Conservation (phyloP, 1,140 invertebrate species). For the Ptiloglossa arizonensis region DNA sequence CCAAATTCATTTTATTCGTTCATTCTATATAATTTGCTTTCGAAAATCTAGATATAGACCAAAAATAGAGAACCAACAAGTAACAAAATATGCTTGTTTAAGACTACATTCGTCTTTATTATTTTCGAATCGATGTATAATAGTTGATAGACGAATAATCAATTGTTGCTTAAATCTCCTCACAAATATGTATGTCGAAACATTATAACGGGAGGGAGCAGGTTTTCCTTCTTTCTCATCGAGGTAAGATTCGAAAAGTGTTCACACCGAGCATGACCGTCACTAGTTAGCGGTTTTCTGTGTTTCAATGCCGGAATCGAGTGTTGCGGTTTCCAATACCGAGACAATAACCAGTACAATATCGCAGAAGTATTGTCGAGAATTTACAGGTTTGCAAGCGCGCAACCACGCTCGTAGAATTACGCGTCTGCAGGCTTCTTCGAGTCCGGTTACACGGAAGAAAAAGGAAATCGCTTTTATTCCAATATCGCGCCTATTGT, state of each 20-base stretch:
- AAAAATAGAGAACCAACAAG: no score
- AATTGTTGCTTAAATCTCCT: no score
- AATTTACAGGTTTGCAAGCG: conserved; percentile 23
- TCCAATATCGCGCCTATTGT: not conserved
- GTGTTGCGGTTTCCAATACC: not conserved
- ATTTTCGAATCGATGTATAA: no score
- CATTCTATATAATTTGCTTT: no score
- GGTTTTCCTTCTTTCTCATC: no score
- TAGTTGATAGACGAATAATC: no score
- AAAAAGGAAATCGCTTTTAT: conserved; percentile 8
- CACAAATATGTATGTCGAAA: no score
- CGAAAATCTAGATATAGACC: no score
- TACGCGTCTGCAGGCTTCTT: conserved; percentile 18
- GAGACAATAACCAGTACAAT: conserved; percentile 19
- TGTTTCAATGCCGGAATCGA: not conserved
- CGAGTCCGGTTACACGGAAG: conserved; percentile 6
- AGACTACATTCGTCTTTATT: no score
- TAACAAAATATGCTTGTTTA: no score
- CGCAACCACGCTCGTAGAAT: conserved; percentile 12
- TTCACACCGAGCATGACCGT: not conserved
- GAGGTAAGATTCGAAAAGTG: not conserved
- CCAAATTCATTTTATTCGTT: no score
- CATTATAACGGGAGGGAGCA: no score
- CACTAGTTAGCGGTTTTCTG: conserved; percentile 14
- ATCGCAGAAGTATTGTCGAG: not conserved